Conservation (phyloP, 2,113 vertebrate species). For the Thomomys bottae region DNA sequence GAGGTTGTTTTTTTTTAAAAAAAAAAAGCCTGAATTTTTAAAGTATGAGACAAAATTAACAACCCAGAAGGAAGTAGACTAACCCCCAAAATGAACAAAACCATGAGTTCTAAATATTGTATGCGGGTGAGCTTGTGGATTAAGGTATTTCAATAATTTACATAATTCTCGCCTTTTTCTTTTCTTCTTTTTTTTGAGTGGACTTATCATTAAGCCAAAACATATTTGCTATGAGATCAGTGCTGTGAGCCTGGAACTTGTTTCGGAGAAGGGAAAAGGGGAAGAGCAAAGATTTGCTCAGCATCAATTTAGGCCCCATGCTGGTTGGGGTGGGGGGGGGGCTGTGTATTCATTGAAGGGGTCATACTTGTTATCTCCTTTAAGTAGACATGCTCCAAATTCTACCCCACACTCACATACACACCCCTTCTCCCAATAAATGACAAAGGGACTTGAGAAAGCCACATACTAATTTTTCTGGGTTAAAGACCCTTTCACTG, state of each 20-base stretch:
- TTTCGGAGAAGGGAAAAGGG: neutral
- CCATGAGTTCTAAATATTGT: conserved; percentile 71
- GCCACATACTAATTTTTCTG: neutral
- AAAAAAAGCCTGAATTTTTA: conserved; percentile 69
- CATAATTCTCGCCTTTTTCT: conserved; percentile 69
- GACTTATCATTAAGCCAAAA: conserved; percentile 67
- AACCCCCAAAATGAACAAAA: conserved; percentile 43
- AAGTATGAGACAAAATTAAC: conserved; percentile 65
- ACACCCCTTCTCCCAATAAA: neutral
- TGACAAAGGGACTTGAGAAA: neutral
- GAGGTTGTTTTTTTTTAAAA: conserved; percentile 66
- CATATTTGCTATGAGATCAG: conserved; percentile 71
- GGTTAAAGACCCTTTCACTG: neutral
- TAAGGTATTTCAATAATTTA: conserved; percentile 76
- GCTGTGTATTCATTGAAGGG: neutral
- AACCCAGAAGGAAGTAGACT: conserved; percentile 36
- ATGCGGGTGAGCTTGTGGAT: conserved; percentile 64
- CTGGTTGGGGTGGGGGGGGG: too few relatives aligned
- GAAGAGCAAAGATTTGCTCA: neutral
- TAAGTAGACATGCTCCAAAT: neutral
- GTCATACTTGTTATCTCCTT: neutral
- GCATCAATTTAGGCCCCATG: neutral
- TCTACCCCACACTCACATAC: neutral
- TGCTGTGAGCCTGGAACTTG: conserved; percentile 68
- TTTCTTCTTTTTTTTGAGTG: neutral